Evolutionary conservation across 2,113 vertebrate genomes (phyloP), one percentile per base, ranked within the genome.

Genomic region (Alectura lathami): DNA sequence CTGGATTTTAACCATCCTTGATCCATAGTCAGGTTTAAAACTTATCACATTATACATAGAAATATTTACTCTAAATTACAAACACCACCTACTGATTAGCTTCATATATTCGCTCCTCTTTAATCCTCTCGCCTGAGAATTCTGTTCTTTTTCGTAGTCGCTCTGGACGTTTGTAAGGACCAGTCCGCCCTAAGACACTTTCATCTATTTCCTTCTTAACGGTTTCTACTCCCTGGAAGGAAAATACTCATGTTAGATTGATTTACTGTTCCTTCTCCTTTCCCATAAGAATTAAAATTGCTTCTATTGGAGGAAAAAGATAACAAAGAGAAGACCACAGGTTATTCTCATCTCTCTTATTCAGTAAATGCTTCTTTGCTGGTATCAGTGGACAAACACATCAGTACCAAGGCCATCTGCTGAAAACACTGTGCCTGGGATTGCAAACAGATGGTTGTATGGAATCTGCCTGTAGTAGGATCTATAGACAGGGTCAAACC

Each of bases 141-240:
- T 99, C 99, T 0, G 97, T 99, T 85, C 99, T 98, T 83, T 99
- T 99, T 29, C 99, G 93, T 43, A 99, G 98, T 40, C 97, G 96
- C 75, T 98, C 91, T 0, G 99, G 99, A 10, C 99, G 97, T 42
- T 98, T 98, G 97, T 99, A 99, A 30, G 99, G 98, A 2, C 99
- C 99, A 0, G 96, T 98, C 53, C 99, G 98, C 2, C 98, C 98
- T 36, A 99, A 59, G 38, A 99, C 99, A 7, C 97, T 98, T 83
- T 98, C 96, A 17, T 98, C 99, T 0, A 99, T 98, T 89, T 99
- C 99, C 92, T 99, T 99, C 97, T 98, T 99, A 6, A 99, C 98
- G 0, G 95, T 98, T 92, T 99, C 99, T 63, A 99, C 98, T 9
- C 99, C 98, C 99, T 99, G 93, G 42, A 87, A 83, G 86, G 42